Evolutionary conservation across 2,888 invertebrate genomes (phyloP).

Genomic region (Erpobdella octoculata): DNA sequence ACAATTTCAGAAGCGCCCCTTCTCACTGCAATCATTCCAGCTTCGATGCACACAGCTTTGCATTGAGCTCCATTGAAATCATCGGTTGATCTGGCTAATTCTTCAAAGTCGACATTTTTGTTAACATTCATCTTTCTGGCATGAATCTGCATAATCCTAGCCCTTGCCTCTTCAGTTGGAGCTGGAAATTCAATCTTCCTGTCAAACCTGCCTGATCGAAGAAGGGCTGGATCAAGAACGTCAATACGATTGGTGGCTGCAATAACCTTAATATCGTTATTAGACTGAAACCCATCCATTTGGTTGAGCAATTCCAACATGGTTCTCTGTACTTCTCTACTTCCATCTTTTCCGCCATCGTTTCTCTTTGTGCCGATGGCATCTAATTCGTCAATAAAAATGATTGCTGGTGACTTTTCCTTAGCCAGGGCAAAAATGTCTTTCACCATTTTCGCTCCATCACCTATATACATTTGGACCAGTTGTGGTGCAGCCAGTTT

Average conservation of each 20-base stretch:
- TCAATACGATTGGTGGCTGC: conserved; percentile 98
- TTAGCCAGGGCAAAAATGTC: conserved; percentile 96
- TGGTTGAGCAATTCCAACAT: conserved; percentile 98
- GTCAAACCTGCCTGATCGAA: conserved; percentile 90
- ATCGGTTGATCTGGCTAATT: conserved; percentile 90
- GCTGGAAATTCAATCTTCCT: conserved; percentile 98
- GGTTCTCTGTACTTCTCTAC: conserved; percentile 95
- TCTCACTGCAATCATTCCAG: conserved; percentile 94
- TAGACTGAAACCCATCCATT: conserved; percentile 76
- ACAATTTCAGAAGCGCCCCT: conserved; percentile 85
- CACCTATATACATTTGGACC: conserved; percentile 96
- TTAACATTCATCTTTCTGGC: conserved; percentile 96
- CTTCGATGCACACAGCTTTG: conserved; percentile 98
- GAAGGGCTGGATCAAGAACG: conserved; percentile 90
- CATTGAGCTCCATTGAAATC: conserved; percentile 99
- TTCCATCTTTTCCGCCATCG: conserved; percentile 98
- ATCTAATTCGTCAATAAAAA: conserved; percentile 97
- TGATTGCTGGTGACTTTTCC: conserved; percentile 96
- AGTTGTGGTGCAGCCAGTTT: conserved; percentile 97
- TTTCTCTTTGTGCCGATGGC: conserved; percentile 69
- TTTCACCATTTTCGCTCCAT: conserved; percentile 86
- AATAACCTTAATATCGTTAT: conserved; percentile 61
- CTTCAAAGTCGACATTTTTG: conserved; percentile 58
- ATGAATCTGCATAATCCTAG: conserved; percentile 92
- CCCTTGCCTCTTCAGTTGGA: conserved; percentile 96